Evolutionary conservation across 2,113 vertebrate species (phyloP), one percentile per base, ranked within the genome.

Genomic region (Saguinus midas): DNA sequence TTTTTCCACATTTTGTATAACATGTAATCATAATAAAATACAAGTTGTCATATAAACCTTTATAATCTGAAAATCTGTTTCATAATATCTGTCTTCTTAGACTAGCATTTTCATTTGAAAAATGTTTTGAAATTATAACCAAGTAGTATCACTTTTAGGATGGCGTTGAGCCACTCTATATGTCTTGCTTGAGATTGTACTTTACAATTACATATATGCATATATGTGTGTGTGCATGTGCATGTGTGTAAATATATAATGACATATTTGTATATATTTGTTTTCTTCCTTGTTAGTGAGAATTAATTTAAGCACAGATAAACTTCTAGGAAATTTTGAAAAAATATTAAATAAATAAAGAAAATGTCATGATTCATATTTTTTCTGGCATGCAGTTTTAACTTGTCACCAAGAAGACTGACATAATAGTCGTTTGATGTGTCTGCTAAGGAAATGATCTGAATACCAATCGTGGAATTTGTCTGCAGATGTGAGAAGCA

Each of bases 401-500:
- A 55, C 64, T 97, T 95, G 70, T 96, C 91, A 97, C 83, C 61
- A 72, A 25, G 66, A 95, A 87, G 83, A 80, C 90, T 97, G 91
- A 70, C 79, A 40, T 0, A 95, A 92, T 55, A 85, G 23, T 58
- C 72, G 66, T 75, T 55, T 45, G 89, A 97, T 8, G 25, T 92
- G 97, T 95, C 92, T 97, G 96, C 95, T 97, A 96, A 97, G 92
- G 76, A 0, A 23, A 96, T 98, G 98, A 98, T 98, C 96, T 98
- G 97, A 98, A 98, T 98, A 97, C 97, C 50, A 61, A 98, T 98
- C 95, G 97, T 95, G 96, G 94, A 94, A 94, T 98, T 97, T 96
- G 96, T 97, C 97, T 98, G 97, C 98, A 98, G 98, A 98, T 98
- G 98, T 98, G 98, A 96, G 96, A 96, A 98, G 97, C 55, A 97